Evolutionary conservation across 2,888 invertebrate species (phyloP), one percentile per base, ranked within the genome.

Genomic region (Odiellus spinosus): DNA sequence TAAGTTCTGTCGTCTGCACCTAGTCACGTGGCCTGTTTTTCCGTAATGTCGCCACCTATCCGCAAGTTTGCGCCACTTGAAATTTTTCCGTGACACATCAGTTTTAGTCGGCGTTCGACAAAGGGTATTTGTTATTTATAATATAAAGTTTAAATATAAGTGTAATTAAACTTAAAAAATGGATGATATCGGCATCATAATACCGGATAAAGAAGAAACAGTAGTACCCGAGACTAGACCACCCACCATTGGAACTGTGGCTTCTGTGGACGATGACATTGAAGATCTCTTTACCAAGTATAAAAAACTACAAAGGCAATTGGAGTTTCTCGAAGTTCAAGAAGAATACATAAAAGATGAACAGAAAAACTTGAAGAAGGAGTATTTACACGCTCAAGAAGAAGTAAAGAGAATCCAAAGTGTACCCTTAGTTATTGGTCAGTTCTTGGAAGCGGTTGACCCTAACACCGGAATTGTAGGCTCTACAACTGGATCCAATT

Each of bases 281-380:
- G 91, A 91, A 67, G 95, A 95, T 72, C 72, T 93, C 44, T 95
- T 91, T 66, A 90, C 90, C 12, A 90, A 88, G 68, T 93, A 84
- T 62, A 95, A 93, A 84, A 95, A 93, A 77, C 71, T 98, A 15
- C 91, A 93, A 69, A 80, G 87, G 55, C 90, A 93, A 71, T 68
- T 98, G 19, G 96, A 98, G 66, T 98, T 96, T 66, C 71, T 98
- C 10, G 88, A 93, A 66, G 96, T 98, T 0, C 96, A 98, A 72
- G 98, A 99, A 65, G 95, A 96, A 61, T 98, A 98, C 65, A 95
- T 98, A 46, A 99, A 98, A 69, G 93, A 96, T 75, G 98, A 98
- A 69, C 96, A 95, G 65, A 78, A 95, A 47, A 98, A 98, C 67
- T 71, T 98, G 46, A 96, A 96, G 65, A 98, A 98, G 61, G 98